These are phyloP conservation scores for Drosophila murphyi DNA, from an alignment of 1,140 invertebrate genomes.

Conservation along the genomic window DNA sequence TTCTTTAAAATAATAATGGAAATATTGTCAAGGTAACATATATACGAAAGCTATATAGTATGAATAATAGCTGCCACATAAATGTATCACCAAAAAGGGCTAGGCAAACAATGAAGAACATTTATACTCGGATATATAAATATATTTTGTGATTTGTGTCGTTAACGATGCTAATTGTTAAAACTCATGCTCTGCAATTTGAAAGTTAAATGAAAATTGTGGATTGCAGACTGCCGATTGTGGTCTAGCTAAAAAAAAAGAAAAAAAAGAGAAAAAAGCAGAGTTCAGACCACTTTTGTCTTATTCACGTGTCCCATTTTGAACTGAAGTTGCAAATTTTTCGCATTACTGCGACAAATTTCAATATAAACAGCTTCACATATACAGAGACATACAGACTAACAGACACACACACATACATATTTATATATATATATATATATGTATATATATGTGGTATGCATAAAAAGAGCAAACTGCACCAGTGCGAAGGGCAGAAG, in stretches of 20 bases:
- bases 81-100: too few species aligned
- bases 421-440: neutral
- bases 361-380: slow-evolving; percentile 37
- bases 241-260: neutral
- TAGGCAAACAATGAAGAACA: too few species aligned
- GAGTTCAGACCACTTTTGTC: neutral
- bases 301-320: slow-evolving; percentile 46
- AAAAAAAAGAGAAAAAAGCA: neutral
- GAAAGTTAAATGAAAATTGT: neutral
- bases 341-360: slow-evolving; percentile 45
- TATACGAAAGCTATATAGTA: too few species aligned
- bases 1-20: too few species aligned
- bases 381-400: neutral
- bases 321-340: slow-evolving; percentile 53
- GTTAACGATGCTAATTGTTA: too few species aligned
- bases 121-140: too few species aligned
- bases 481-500: neutral
- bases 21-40: too few species aligned
- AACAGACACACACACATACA: neutral
- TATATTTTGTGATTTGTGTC: too few species aligned
- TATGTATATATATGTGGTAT: neutral
- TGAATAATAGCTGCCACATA: too few species aligned
- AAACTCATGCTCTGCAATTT: too few species aligned
- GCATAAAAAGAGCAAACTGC: slow-evolving; percentile 14
- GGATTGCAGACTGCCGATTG: neutral